Evolutionary conservation across 1,140 invertebrate genomes (phyloP), one percentile per base, ranked within the genome.

Genomic region (Leptinotarsa defecta): DNA sequence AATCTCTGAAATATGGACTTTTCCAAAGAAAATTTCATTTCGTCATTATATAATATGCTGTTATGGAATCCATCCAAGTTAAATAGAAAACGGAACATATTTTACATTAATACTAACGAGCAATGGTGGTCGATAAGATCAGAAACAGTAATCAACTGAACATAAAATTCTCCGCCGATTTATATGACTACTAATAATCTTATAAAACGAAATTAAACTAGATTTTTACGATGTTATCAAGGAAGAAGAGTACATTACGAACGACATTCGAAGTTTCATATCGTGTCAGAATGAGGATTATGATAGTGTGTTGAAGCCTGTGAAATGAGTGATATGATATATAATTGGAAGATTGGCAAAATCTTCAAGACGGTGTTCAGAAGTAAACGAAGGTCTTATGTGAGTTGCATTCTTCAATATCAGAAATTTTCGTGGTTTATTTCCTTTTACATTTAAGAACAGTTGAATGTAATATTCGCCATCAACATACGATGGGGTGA

Each of bases 191-290:
- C 52, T 57, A 57, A 6, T 57, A 57, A 57, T 57, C 13, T 57
- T 57, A 57, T 57, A 57, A 57, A 57, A 19, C 52, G 15, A 19
- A 57, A 57, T 57, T n/a, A n/a, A 57, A 57, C 15, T 57, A 57
- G 52, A 19, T 57, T 57, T 57, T 57, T 57, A 57, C 52, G 52
- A 57, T 57, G 52, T 57, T 57, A 57, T 57, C 52, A 57, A 57
- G 52, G 52, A 57, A 8, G 6, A 57, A 57, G 15, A 57, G 52
- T 17, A 57, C 52, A 57, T 57, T 17, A 57, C 0, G n/a, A 57
- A 17, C 52, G 6, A 19, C 15, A 15, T 19, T 57, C 52, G n/a
- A n/a, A 5, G 52, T 57, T 57, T 57, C 15, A 57, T 57, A 57
- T n/a, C n/a, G 52, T 57, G 15, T 15, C 52, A 57, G 17, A n/a